Evolutionary conservation across 2,113 vertebrate genomes (phyloP).

Genomic region (Microtus richardsoni): DNA sequence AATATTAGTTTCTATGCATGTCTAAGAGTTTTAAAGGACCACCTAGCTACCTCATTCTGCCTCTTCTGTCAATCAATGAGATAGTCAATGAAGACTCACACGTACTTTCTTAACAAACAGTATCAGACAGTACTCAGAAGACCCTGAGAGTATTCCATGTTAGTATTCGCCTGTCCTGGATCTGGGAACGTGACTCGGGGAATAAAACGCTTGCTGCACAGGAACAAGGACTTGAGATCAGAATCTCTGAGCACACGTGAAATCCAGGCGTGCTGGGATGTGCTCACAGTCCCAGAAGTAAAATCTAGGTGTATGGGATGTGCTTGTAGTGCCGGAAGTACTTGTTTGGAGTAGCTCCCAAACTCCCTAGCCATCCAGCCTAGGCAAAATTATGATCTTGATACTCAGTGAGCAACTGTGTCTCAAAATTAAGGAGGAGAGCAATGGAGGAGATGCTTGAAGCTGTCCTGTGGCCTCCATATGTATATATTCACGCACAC

Average conservation of each 20-base stretch:
- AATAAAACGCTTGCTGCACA: neutral
- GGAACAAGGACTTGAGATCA: neutral
- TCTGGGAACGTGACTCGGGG: neutral
- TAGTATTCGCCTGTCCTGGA: neutral
- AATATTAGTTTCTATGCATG: neutral
- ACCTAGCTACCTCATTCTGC: neutral
- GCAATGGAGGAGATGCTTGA: neutral
- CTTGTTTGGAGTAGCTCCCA: neutral
- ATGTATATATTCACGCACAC: neutral
- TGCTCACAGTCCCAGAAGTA: no score
- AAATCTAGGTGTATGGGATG: neutral
- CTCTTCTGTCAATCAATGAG: neutral
- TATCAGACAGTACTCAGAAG: neutral
- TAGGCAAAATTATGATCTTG: neutral
- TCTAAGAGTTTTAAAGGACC: neutral
- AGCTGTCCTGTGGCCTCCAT: neutral
- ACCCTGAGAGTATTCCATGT: neutral
- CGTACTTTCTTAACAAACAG: neutral
- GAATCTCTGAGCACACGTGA: neutral
- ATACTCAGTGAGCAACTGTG: neutral
- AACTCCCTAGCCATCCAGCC: neutral
- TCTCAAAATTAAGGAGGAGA: neutral
- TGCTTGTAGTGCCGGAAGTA: neutral
- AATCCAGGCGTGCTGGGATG: no score
- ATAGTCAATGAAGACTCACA: neutral